Percentiles rank a stretch among this genome's conserved stretches.
These are phyloP conservation scores for Zaprionus ornatus DNA, from an alignment of 1,140 invertebrate species.

Conservation along the genomic window DNA sequence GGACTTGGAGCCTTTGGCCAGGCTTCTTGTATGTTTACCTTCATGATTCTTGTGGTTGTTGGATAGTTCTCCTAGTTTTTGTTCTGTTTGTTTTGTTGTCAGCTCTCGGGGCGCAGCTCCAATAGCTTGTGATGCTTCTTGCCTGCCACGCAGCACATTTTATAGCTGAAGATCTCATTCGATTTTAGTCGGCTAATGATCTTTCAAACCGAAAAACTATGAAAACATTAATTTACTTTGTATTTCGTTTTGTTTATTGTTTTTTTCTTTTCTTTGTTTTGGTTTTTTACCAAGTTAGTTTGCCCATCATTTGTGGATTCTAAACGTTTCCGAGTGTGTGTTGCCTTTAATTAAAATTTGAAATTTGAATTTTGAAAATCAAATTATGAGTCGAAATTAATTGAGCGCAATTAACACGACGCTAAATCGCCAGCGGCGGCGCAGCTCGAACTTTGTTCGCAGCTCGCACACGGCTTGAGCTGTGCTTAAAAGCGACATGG, in stretches of 20 bases:
- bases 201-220: slow-evolving; percentile 18
- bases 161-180: slow-evolving; percentile 57
- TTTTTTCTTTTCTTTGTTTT: not conserved
- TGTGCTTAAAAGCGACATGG: slow-evolving; percentile 44
- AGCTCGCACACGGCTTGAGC: not conserved
- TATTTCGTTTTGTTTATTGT: not conserved
- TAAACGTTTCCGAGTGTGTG: slow-evolving; percentile 33
- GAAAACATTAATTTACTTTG: slow-evolving; percentile 8
- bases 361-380: slow-evolving; percentile 20
- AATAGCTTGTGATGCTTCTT: slow-evolving; percentile 64
- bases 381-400: slow-evolving; percentile 41
- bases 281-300: slow-evolving; percentile 20
- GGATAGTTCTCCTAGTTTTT: slow-evolving; percentile 12
- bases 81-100: slow-evolving; percentile 28
- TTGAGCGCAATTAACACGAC: slow-evolving; percentile 36
- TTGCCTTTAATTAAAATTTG: slow-evolving; percentile 59
- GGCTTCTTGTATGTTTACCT: slow-evolving; percentile 29
- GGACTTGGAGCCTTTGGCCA: not conserved
- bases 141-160: slow-evolving; percentile 47
- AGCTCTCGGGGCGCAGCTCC: slow-evolving; percentile 50
- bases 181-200: slow-evolving; percentile 19
- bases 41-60: slow-evolving; percentile 39
- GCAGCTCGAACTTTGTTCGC: not conserved
- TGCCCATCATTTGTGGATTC: slow-evolving; percentile 58
- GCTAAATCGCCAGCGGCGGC: slow-evolving; percentile 35